These are phyloP conservation scores for Pyrgilauda ruficollis DNA, from an alignment of 2,113 vertebrate species.

Conservation along the genomic window DNA sequence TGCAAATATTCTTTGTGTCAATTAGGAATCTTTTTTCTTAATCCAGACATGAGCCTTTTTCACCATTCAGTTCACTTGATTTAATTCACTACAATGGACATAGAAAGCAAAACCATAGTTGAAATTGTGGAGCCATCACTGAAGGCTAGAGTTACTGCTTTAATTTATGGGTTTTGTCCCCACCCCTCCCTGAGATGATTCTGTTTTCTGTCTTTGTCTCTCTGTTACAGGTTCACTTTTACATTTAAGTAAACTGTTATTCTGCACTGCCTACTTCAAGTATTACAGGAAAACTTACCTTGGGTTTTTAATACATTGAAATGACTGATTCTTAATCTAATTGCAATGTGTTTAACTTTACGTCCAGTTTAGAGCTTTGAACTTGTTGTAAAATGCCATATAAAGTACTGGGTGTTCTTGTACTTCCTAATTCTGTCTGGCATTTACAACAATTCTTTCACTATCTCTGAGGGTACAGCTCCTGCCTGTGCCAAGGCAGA, in stretches of 20 bases:
- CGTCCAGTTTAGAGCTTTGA: constrained; percentile 50
- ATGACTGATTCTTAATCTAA: constrained; percentile 27
- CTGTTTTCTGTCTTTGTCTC: neutral
- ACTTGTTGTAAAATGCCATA: constrained; percentile 23
- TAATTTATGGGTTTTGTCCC: neutral
- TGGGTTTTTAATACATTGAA: neutral
- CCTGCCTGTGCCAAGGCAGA: neutral
- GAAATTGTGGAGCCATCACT: neutral
- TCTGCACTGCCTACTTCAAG: neutral
- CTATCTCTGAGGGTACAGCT: constrained; percentile 4
- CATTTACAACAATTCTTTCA: constrained; percentile 57
- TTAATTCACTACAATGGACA: neutral
- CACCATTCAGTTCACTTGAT: neutral
- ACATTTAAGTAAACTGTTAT: constrained; percentile 5
- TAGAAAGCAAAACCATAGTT: neutral
- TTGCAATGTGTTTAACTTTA: constrained; percentile 45
- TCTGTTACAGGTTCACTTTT: neutral
- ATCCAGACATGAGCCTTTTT: neutral
- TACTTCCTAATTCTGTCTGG: constrained; percentile 65
- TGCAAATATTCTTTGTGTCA: neutral
- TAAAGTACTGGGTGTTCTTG: constrained; percentile 57
- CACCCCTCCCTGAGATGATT: neutral
- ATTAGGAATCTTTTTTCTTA: neutral
- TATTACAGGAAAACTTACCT: neutral
- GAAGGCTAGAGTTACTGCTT: neutral